Conservation (phyloP, 2,113 vertebrate species). For the Nycticorax nycticorax region DNA sequence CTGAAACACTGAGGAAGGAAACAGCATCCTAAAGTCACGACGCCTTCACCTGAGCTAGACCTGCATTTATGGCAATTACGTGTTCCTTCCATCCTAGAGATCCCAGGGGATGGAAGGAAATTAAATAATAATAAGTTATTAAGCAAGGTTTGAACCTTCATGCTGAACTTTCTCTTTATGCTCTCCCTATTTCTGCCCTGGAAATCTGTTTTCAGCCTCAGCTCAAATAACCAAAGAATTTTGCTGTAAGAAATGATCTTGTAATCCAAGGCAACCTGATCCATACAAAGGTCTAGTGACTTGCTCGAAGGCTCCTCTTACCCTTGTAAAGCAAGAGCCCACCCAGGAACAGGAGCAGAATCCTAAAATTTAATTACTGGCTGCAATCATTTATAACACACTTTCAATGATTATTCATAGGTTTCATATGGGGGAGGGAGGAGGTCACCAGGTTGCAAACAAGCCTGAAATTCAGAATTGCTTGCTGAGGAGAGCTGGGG, state of each 20-base stretch:
- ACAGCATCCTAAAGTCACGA: not conserved
- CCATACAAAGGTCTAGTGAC: not conserved
- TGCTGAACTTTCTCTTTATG: not conserved
- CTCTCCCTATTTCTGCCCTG: not conserved
- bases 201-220: not conserved
- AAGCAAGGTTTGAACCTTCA: not conserved
- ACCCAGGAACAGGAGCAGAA: slow-evolving; percentile 3
- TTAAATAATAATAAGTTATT: not conserved
- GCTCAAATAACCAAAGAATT: slow-evolving; percentile 7
- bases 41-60: not conserved
- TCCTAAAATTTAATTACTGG: slow-evolving; percentile 48
- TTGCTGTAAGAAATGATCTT: not conserved
- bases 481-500: not conserved
- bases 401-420: slow-evolving; percentile 51
- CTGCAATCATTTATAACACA: slow-evolving; percentile 59
- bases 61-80: not conserved
- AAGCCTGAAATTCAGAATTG: slow-evolving; percentile 27
- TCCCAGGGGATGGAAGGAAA: not conserved
- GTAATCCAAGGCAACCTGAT: slow-evolving; percentile 40
- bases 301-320: not conserved
- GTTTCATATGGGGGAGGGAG: not conserved
- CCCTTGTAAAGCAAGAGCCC: slow-evolving; percentile 1
- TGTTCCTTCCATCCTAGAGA: not conserved
- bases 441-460: slow-evolving; percentile 25
- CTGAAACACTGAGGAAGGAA: not conserved